Evolutionary conservation across 1,140 invertebrate species (phyloP).

Genomic region (Macrobrachium rosenbergii): DNA sequence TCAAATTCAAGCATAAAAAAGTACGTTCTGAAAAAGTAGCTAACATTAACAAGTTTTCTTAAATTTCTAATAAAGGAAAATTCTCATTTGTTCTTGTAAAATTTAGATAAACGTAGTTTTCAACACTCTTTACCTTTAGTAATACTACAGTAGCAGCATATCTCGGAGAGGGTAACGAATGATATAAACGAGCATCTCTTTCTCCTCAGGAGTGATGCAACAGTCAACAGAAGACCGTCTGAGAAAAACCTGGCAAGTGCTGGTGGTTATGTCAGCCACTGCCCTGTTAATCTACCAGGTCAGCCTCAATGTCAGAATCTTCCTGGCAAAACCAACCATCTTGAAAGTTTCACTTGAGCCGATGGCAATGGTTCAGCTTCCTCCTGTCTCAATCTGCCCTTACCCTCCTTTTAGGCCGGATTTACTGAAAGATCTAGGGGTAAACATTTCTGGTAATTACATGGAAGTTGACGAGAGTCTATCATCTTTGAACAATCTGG

Average conservation of each 20-base stretch:
- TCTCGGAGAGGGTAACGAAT: background rate
- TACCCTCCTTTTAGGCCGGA: constrained; percentile 28
- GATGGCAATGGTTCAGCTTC: constrained; percentile 20
- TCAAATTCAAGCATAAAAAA: too few relatives aligned
- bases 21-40: too few relatives aligned
- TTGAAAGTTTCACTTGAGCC: constrained; percentile 26
- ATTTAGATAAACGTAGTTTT: too few relatives aligned
- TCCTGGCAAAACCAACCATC: constrained; percentile 22
- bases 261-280: constrained; percentile 1
- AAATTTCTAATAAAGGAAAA: too few relatives aligned
- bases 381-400: constrained; percentile 33
- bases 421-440: constrained; percentile 4
- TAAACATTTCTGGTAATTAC: constrained; percentile 26
- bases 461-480: background rate
- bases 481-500: background rate
- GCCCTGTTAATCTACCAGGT: constrained; percentile 27
- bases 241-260: background rate
- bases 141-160: too few relatives aligned
- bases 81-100: too few relatives aligned
- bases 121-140: too few relatives aligned
- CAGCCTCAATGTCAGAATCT: constrained; percentile 29
- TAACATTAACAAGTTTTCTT: too few relatives aligned
- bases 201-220: too few relatives aligned
- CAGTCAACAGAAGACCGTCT: too few relatives aligned
- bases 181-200: background rate